phyloP scores from a whole-genome alignment of 2,113 vertebrate species.

The Indicator maculatus region DNA sequence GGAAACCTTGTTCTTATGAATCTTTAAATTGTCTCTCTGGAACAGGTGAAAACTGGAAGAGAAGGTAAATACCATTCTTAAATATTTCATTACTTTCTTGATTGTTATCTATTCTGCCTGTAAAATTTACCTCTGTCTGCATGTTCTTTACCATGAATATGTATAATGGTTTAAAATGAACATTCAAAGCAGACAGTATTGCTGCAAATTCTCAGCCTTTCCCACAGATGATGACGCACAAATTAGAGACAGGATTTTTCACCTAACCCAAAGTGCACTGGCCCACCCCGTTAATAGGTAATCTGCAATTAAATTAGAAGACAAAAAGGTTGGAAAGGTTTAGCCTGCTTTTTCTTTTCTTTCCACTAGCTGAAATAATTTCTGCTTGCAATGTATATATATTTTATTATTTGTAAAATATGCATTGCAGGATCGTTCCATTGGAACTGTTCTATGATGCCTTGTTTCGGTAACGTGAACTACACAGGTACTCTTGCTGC shows the following conservation, averaged over 20 bases:
- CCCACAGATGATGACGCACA: background rate
- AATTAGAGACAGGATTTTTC: background rate
- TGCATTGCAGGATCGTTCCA: background rate
- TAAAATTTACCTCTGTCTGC: background rate
- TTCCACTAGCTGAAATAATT: background rate
- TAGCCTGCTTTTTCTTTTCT: background rate
- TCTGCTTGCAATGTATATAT: background rate
- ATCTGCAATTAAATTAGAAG: background rate
- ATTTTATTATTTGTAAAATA: background rate
- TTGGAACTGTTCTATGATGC: background rate
- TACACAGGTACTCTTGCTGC: background rate
- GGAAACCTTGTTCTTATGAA: background rate
- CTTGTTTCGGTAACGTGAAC: background rate
- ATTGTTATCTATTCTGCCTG: background rate
- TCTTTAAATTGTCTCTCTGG: background rate
- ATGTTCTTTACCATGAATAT: background rate
- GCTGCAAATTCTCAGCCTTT: background rate
- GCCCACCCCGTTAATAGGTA: background rate
- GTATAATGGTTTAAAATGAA: background rate
- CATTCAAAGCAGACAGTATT: background rate
- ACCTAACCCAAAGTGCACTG: background rate
- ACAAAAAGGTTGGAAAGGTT: background rate
- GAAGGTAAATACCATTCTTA: background rate
- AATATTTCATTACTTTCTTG: background rate
- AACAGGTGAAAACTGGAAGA: background rate